Evolutionary conservation across 2,888 invertebrate species (phyloP).

Genomic region (Dastarcus helophoroides): DNA sequence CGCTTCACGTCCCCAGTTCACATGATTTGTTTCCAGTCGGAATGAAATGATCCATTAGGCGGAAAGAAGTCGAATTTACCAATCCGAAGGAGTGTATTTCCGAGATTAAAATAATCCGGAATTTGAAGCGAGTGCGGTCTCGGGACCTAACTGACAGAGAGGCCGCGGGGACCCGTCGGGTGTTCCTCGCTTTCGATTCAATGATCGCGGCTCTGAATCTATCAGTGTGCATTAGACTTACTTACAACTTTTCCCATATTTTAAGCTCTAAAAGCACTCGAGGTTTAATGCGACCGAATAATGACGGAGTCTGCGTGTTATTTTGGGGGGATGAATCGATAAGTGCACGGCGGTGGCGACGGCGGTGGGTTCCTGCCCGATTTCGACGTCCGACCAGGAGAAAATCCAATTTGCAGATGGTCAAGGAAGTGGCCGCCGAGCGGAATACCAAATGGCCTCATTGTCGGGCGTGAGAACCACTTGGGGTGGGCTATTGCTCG

Average conservation of each 20-base stretch:
- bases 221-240: constrained; percentile 32
- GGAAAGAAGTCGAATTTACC: no score
- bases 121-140: no score
- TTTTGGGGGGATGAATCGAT: constrained; percentile 25
- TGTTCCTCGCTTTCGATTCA: constrained; percentile 23
- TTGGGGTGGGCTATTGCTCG: no score
- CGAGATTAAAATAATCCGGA: no score
- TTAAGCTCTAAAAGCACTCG: constrained; percentile 27
- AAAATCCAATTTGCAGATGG: constrained; percentile 11
- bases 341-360: constrained; percentile 17
- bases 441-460: constrained; percentile 8
- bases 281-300: constrained; percentile 24
- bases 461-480: constrained; percentile 10
- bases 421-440: constrained; percentile 9
- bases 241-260: constrained; percentile 35
- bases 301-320: constrained; percentile 21
- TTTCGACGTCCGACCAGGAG: neutral
- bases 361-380: neutral
- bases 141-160: no score
- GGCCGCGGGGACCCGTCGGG: no score
- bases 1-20: no score
- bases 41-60: no score
- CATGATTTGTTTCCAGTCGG: no score
- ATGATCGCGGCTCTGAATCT: constrained; percentile 30
- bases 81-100: no score